Evolutionary conservation across 2,888 invertebrate genomes (phyloP).

Genomic region (Bruchidius siliquastri): DNA sequence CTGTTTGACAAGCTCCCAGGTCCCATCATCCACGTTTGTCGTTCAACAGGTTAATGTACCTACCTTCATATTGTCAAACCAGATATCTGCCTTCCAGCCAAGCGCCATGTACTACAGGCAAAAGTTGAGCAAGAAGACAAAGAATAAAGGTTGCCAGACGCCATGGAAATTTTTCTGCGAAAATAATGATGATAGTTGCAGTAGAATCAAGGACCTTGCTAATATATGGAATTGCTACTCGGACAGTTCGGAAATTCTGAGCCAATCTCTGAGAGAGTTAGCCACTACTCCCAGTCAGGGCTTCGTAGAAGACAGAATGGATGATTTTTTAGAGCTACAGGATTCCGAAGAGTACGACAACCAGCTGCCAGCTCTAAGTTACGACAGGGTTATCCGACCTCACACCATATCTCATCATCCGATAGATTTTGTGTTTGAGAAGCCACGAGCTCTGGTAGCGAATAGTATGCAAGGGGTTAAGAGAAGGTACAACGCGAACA

Average conservation of each 20-base stretch:
- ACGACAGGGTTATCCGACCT: constrained; percentile 8
- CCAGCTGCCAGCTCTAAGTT: constrained; percentile 12
- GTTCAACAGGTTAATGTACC: constrained; percentile 24
- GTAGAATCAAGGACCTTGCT: not conserved
- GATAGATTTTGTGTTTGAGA: not conserved
- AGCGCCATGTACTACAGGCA: not conserved
- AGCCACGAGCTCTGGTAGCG: not conserved
- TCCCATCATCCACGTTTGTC: constrained; percentile 23
- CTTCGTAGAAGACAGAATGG: not conserved
- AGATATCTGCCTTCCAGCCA: constrained; percentile 11
- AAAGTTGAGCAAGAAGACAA: not conserved
- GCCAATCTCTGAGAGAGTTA: constrained; percentile 9
- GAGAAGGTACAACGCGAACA: not conserved
- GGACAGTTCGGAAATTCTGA: constrained; percentile 5
- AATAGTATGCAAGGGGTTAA: not conserved
- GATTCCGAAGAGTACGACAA: constrained; percentile 17
- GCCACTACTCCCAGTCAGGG: constrained; percentile 1
- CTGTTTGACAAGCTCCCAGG: constrained; percentile 17
- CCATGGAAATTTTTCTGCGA: not conserved
- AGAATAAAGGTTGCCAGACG: constrained; percentile 10
- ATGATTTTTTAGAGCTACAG: constrained; percentile 6
- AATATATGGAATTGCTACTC: constrained; percentile 4
- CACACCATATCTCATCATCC: not conserved
- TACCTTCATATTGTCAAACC: constrained; percentile 12
- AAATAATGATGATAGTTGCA: not conserved